A percentile compares a stretch with the other conserved stretches of the same genome.
phyloP scores from a whole-genome alignment of 2,888 invertebrate species.

The Dorcus parallelipipedus region DNA sequence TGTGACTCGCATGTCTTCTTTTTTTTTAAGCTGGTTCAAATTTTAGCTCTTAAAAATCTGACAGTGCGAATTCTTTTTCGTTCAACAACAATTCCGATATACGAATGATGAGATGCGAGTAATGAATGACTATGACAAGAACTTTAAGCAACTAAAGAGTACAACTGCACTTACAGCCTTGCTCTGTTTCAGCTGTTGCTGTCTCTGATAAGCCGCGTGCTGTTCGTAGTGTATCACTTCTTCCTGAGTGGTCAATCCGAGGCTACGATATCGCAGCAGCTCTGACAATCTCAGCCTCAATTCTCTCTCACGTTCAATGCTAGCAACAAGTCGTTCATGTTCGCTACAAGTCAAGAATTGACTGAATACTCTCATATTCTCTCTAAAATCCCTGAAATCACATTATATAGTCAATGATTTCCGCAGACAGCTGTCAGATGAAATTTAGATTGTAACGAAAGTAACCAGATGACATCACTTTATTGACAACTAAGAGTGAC shows the following conservation, averaged over 20 bases:
- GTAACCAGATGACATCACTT: too few relatives aligned
- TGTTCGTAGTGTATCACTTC: constrained; percentile 89
- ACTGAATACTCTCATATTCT: constrained; percentile 79
- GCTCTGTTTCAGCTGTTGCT: constrained; percentile 65
- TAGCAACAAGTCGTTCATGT: constrained; percentile 74
- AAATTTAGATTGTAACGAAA: too few relatives aligned
- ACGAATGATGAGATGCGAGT: background rate
- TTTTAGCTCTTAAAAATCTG: too few relatives aligned
- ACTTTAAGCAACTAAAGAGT: background rate
- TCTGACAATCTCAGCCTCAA: constrained; percentile 79
- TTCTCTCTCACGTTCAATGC: constrained; percentile 80
- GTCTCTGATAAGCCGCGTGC: constrained; percentile 61
- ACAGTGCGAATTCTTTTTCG: too few relatives aligned
- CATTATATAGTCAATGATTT: background rate
- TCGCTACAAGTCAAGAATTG: constrained; percentile 87
- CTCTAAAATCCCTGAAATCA: constrained; percentile 67
- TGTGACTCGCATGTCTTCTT: too few relatives aligned
- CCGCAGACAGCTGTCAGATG: too few relatives aligned
- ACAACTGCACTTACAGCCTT: constrained; percentile 54
- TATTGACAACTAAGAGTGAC: too few relatives aligned
- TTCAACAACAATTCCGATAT: too few relatives aligned
- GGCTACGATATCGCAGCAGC: constrained; percentile 76
- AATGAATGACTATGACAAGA: constrained; percentile 15
- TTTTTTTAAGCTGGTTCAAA: too few relatives aligned
- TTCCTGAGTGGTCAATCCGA: constrained; percentile 78